Conservation (phyloP, 2,113 vertebrate genomes). For the Eira barbara region DNA sequence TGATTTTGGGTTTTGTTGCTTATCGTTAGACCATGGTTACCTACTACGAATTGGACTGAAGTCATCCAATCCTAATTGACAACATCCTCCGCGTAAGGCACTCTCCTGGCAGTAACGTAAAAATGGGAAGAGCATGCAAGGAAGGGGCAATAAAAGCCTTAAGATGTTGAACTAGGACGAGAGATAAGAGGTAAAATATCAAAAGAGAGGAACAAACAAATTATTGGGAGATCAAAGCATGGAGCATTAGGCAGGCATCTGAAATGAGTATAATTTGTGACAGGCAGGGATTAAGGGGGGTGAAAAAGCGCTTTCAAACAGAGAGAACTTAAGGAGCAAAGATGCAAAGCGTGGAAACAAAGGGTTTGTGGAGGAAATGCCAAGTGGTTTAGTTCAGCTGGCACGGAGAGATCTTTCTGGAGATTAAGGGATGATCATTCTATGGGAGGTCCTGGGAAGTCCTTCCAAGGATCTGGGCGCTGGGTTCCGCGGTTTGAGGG, state of each 20-base stretch:
- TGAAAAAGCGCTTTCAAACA: neutral
- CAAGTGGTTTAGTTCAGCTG: neutral
- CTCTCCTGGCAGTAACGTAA: neutral
- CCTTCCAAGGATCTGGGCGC: neutral
- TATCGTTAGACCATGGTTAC: neutral
- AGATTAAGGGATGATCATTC: neutral
- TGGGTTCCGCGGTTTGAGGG: neutral
- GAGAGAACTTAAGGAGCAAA: neutral
- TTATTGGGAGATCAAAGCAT: neutral
- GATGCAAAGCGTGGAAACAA: neutral
- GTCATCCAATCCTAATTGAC: neutral
- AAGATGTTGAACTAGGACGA: neutral
- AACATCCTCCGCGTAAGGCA: neutral
- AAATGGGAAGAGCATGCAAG: neutral
- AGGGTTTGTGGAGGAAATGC: neutral
- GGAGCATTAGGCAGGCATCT: neutral
- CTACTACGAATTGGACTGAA: neutral
- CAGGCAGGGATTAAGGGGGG: neutral
- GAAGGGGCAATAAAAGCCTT: neutral
- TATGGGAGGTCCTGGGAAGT: neutral
- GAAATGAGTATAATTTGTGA: conserved; percentile 11
- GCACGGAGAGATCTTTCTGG: neutral
- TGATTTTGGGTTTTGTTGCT: neutral
- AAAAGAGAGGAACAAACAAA: conserved; percentile 36
- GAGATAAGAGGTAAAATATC: neutral